phyloP scores from a whole-genome alignment of 2,797 vertebrate genomes.

The Hafferia zeledoni region DNA sequence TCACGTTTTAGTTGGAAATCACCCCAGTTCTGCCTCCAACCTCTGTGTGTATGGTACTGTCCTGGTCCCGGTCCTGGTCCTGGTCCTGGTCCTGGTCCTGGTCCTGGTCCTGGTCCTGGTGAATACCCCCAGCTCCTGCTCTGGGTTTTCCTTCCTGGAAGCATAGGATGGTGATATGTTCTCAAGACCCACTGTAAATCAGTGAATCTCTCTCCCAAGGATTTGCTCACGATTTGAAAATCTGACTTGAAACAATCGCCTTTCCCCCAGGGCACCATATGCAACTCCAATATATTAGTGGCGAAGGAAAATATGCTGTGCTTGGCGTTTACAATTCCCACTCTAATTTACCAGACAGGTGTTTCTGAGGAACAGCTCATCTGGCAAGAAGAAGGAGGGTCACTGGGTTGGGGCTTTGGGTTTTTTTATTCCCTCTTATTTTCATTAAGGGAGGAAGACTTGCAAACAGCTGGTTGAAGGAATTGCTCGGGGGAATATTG shows the following conservation, averaged over 20 bases:
- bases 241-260: slow-evolving; percentile 61
- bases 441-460: slow-evolving; percentile 8
- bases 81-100: not conserved
- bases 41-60: rapidly evolving
- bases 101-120: not conserved
- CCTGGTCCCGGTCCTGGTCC: not conserved
- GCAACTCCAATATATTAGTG: slow-evolving; percentile 62
- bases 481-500: not conserved
- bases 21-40: not conserved
- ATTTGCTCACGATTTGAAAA: slow-evolving; percentile 65
- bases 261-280: slow-evolving; percentile 54
- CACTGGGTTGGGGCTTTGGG: not conserved
- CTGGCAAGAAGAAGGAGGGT: slow-evolving; percentile 44
- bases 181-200: slow-evolving; percentile 45
- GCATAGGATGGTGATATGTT: not conserved
- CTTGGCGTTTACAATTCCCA: slow-evolving; percentile 64
- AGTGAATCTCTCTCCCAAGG: slow-evolving; percentile 48
- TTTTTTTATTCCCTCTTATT: not conserved
- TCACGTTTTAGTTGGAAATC: not conserved
- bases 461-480: slow-evolving; percentile 7
- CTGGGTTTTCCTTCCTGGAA: not conserved
- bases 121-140: not conserved
- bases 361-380: slow-evolving; percentile 62
- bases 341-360: slow-evolving; percentile 60
- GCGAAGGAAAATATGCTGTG: slow-evolving; percentile 62